Conservation (phyloP, 2,113 vertebrate genomes). For the Hippocampus guttulatus region DNA sequence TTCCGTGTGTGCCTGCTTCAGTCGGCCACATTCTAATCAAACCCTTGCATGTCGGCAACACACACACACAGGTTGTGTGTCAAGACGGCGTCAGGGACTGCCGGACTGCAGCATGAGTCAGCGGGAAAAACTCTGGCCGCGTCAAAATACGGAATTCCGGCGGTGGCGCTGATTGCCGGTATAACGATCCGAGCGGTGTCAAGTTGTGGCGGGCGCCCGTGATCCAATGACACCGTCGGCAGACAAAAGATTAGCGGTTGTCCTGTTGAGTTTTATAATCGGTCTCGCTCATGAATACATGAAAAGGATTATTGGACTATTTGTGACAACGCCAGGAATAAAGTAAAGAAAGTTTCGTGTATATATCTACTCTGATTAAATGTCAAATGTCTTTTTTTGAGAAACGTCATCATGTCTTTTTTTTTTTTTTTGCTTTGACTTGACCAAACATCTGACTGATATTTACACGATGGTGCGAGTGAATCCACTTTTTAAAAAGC, state of each 20-base stretch:
- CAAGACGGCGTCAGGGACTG: background rate
- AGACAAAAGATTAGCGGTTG: slow-evolving; percentile 13
- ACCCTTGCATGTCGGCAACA: background rate
- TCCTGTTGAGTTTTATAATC: slow-evolving; percentile 7
- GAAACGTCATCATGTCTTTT: no score
- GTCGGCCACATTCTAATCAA: background rate
- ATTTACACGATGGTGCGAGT: no score
- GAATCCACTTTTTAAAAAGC: no score
- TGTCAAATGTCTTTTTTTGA: background rate
- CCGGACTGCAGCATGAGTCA: slow-evolving; percentile 50
- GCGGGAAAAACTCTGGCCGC: slow-evolving; percentile 44
- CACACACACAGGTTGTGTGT: background rate
- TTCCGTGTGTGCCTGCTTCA: slow-evolving; percentile 21
- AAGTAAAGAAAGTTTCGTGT: background rate
- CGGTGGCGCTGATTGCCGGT: slow-evolving; percentile 23
- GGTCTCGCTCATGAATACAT: slow-evolving; percentile 5
- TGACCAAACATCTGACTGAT: no score
- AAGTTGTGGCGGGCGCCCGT: background rate
- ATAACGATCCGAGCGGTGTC: slow-evolving; percentile 17
- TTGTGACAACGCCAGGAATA: background rate
- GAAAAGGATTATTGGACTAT: slow-evolving; percentile 20
- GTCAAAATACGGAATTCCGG: slow-evolving; percentile 13
- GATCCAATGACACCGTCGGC: slow-evolving; percentile 9
- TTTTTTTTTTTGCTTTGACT: no score
- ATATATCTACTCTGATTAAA: background rate